Percentiles rank a stretch among this genome's conserved stretches.
Evolutionary conservation across 2,797 vertebrate genomes (phyloP).

Genomic region (Sebastes variabilis): DNA sequence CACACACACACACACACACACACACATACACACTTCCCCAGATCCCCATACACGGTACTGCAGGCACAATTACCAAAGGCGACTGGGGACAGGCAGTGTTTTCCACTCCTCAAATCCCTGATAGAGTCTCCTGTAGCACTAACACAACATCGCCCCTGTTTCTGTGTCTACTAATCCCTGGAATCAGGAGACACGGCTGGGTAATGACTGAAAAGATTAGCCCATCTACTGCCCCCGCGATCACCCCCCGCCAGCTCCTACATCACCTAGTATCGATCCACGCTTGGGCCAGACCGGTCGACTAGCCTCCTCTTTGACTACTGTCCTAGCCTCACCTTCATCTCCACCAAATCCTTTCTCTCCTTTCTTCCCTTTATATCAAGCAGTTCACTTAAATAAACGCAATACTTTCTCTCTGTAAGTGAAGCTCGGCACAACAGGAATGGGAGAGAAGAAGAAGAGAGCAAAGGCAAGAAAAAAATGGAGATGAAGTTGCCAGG

Average conservation of each 20-base stretch:
- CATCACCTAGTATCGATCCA: conserved; percentile 69
- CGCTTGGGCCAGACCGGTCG: conserved; percentile 30
- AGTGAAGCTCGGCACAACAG: not conserved
- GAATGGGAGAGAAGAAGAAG: not conserved
- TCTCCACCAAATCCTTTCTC: conserved; percentile 19
- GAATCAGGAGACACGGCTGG: conserved; percentile 67
- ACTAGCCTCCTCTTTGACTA: conserved; percentile 20
- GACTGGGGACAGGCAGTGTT: conserved; percentile 54
- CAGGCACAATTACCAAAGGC: conserved; percentile 59
- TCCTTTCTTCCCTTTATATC: conserved; percentile 8
- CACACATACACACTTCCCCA: conserved; percentile 13
- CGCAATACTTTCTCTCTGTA: not conserved
- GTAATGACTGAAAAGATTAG: conserved; percentile 77
- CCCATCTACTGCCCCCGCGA: conserved; percentile 40
- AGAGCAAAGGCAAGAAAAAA: not conserved
- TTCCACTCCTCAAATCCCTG: conserved; percentile 63
- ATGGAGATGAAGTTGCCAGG: not conserved
- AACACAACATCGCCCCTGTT: conserved; percentile 70
- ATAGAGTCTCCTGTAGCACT: conserved; percentile 66
- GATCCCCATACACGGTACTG: conserved; percentile 19
- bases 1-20: not conserved
- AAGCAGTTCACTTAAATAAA: not conserved
- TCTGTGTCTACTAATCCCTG: conserved; percentile 70
- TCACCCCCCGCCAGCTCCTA: conserved; percentile 36
- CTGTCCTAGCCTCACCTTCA: conserved; percentile 33